Evolutionary conservation across 2,113 vertebrate genomes (phyloP), one percentile per base, ranked within the genome.

Genomic region (Mungos mungo): DNA sequence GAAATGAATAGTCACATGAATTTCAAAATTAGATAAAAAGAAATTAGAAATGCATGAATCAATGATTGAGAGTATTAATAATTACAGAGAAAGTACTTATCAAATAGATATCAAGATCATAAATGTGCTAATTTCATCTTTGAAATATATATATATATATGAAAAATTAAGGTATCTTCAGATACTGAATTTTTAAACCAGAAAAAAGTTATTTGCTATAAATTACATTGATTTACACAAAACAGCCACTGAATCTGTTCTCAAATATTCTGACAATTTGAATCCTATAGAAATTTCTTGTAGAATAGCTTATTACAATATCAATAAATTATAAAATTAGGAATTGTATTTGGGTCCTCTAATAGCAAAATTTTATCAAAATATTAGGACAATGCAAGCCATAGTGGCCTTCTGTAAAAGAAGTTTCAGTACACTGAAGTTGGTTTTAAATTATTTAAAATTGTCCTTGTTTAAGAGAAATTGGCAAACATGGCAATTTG

Each of bases 181-280:
- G 5, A 88, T 79, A 84, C 92, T 83, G 31, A 57, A 90, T 93
- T 95, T 89, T 85, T 84, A 89, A 93, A 31, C 25, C 41, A 15
- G 21, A 87, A 66, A 80, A 94, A 94, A 71, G 23, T 84, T 94
- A 41, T 95, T 95, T 85, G 69, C 8, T 95, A 65, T 92, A 79
- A 83, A 65, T 47, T 84, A 89, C 13, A 83, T 72, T 52, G n/a
- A 80, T 95, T 95, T 92, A 79, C 50, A 89, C 16, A 93, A 80
- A 71, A 9, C 8, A 91, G 47, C 69, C 35, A 10, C n/a, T 84
- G 41, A 90, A 45, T 66, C 76, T 31, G 0, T 72, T 71, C 47
- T 95, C 71, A 92, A 87, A 83, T 83, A 69, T 84, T 12, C 15
- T 84, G 71, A 93, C 27, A 47, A 7, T 87, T 65, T 79, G 83